phyloP scores from a whole-genome alignment of 2,888 invertebrate species.

The Oscheius onirici region DNA sequence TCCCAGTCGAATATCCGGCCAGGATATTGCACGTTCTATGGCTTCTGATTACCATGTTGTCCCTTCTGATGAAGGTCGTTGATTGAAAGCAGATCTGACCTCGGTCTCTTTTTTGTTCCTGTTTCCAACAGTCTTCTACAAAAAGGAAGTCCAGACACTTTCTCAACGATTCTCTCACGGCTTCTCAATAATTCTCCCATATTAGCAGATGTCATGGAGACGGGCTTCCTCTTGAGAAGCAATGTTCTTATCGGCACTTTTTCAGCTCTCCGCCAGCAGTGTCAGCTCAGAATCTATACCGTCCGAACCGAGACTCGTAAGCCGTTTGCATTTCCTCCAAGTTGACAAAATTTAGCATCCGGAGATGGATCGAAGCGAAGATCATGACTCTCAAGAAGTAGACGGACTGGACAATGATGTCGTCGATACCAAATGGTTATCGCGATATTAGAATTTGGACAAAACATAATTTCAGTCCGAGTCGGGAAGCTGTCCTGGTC shows the following conservation, averaged over 20 bases:
- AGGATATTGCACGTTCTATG: neutral
- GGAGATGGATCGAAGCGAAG: no score
- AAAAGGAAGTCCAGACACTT: no score
- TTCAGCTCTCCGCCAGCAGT: neutral
- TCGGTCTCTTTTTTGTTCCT: neutral
- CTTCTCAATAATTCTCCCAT: neutral
- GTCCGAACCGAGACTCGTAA: slow-evolving; percentile 8
- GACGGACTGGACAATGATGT: no score
- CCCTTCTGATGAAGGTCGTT: neutral
- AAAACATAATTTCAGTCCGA: neutral
- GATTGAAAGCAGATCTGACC: neutral
- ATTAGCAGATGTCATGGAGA: no score
- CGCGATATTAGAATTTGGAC: neutral
- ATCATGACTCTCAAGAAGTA: no score
- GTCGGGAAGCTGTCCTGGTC: slow-evolving; percentile 2
- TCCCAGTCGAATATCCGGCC: no score
- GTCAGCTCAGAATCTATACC: neutral
- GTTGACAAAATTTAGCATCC: no score
- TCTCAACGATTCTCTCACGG: no score
- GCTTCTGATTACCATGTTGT: neutral
- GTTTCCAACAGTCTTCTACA: neutral
- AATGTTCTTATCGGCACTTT: neutral
- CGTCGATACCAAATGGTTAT: neutral
- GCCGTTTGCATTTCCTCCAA: neutral
- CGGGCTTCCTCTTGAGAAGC: no score